Evolutionary conservation across 35 echinoderm and acorn worm genomes (phyloP).

Genomic region (Lytechinus pictus): DNA sequence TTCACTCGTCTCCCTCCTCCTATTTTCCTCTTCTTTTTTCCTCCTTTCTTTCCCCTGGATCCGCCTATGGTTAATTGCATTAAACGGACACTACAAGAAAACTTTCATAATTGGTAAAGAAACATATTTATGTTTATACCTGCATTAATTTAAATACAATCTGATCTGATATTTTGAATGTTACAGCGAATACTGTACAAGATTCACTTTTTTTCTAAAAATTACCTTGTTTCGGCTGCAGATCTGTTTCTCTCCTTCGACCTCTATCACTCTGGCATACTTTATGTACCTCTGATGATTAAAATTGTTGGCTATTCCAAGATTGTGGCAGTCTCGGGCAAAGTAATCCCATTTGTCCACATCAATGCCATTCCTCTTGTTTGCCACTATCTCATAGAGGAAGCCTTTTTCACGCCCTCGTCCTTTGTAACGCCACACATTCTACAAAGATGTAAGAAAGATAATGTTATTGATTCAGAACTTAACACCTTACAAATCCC

Average conservation of each 20-base stretch:
- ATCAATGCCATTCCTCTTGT: slow-evolving; percentile 92
- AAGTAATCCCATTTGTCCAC: slow-evolving; percentile 99
- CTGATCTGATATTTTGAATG: too few relatives aligned
- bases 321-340: slow-evolving; percentile 83
- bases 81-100: too few relatives aligned
- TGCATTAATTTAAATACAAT: too few relatives aligned
- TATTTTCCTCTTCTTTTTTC: too few relatives aligned
- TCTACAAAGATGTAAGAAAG: not conserved
- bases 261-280: slow-evolving; percentile 83
- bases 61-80: too few relatives aligned
- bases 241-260: slow-evolving; percentile 81
- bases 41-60: too few relatives aligned
- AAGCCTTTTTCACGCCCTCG: slow-evolving; percentile 76
- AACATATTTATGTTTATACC: not conserved
- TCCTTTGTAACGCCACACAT: slow-evolving; percentile 69
- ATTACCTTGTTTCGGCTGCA: slow-evolving; percentile 92
- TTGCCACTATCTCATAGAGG: slow-evolving; percentile 95
- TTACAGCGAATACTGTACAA: too few relatives aligned
- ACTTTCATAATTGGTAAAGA: too few relatives aligned
- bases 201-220: not conserved
- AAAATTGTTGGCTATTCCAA: slow-evolving; percentile 89
- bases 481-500: too few relatives aligned
- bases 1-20: too few relatives aligned
- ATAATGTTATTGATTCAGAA: not conserved
- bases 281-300: slow-evolving; percentile 80